Conservation (phyloP, 1,140 invertebrate species). For the Drosophila hydei region DNA sequence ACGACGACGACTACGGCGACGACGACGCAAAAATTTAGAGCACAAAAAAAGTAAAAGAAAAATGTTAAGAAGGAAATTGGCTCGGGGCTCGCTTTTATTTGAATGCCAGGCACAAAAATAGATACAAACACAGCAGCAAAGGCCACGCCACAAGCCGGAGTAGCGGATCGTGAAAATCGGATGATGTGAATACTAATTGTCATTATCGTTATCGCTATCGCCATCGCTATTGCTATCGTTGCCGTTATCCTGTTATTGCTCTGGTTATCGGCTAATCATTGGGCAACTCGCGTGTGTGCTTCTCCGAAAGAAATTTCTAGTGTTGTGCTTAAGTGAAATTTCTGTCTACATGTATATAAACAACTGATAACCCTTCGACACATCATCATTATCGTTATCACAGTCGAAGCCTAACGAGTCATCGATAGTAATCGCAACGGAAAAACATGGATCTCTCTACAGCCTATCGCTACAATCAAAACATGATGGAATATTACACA, state of each 20-base stretch:
- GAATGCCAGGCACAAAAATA: constrained; percentile 14
- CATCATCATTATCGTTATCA: neutral
- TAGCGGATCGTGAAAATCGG: constrained; percentile 41
- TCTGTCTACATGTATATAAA: no score
- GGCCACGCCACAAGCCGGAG: constrained; percentile 6
- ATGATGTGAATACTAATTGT: constrained; percentile 1
- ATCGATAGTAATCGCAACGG: neutral
- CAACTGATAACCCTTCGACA: no score
- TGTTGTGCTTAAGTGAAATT: no score
- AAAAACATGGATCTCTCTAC: constrained; percentile 93
- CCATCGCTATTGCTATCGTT: constrained; percentile 33
- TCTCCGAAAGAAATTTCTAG: neutral
- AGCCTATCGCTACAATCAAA: constrained; percentile 97
- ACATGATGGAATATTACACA: constrained; percentile 99
- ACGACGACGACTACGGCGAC: constrained; percentile 23
- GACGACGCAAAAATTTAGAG: constrained; percentile 19
- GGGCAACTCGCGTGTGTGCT: neutral
- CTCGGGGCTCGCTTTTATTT: constrained; percentile 17
- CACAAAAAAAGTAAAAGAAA: constrained; percentile 33
- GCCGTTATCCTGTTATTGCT: no score
- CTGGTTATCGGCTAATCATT: neutral
- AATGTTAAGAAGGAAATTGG: constrained; percentile 16
- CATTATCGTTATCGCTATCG: constrained; percentile 41
- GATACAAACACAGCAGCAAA: constrained; percentile 21
- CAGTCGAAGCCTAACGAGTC: no score